phyloP scores from a whole-genome alignment of 2,888 invertebrate genomes.

The Luperina nickerlii region DNA sequence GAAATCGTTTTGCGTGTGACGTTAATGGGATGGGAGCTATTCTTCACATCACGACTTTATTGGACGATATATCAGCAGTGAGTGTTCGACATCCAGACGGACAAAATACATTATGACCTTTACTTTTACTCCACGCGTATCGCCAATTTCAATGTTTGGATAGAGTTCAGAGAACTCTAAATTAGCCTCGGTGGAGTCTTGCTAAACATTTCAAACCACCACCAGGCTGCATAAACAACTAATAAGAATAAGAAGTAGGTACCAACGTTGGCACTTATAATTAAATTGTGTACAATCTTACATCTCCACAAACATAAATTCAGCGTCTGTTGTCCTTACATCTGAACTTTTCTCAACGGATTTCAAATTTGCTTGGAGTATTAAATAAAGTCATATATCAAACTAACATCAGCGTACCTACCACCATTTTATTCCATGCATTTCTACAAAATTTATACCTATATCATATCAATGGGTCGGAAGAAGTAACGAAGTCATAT shows the following conservation, averaged over 20 bases:
- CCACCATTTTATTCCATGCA: neutral
- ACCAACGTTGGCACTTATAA: neutral
- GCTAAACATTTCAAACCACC: neutral
- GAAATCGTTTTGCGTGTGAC: slow-evolving; percentile 84
- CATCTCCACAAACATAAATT: slow-evolving; percentile 7
- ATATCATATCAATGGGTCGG: neutral
- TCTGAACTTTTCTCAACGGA: slow-evolving; percentile 24
- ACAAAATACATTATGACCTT: slow-evolving; percentile 63
- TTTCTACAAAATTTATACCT: neutral
- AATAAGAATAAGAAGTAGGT: slow-evolving; percentile 18
- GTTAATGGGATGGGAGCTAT: slow-evolving; percentile 85
- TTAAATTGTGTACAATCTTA: slow-evolving; percentile 22
- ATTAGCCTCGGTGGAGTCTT: slow-evolving; percentile 7
- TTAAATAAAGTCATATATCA: slow-evolving; percentile 7
- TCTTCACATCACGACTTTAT: slow-evolving; percentile 85
- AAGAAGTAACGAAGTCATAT: neutral
- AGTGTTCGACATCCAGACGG: slow-evolving; percentile 66
- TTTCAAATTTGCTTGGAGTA: slow-evolving; percentile 22
- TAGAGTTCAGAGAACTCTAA: slow-evolving; percentile 20
- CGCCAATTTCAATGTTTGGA: slow-evolving; percentile 36
- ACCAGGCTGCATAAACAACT: slow-evolving; percentile 1
- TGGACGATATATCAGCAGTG: slow-evolving; percentile 80
- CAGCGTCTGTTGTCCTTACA: slow-evolving; percentile 3
- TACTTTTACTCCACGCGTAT: slow-evolving; percentile 47
- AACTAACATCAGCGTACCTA: neutral